phyloP scores from a whole-genome alignment of 2,888 invertebrate genomes.

The Timandra comae region DNA sequence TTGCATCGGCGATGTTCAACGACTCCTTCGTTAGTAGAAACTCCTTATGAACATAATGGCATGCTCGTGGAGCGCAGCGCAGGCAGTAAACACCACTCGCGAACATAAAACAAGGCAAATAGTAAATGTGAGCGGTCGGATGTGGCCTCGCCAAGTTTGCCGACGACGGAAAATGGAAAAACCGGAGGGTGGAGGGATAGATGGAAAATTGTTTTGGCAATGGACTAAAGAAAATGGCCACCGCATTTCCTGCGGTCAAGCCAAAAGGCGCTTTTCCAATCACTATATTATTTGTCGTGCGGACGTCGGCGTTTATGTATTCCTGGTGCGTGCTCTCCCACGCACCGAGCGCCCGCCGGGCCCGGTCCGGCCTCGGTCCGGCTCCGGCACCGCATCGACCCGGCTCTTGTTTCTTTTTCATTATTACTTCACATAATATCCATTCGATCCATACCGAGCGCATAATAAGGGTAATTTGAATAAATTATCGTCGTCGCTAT shows the following conservation, averaged over 20 bases:
- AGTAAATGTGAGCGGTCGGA: constrained; percentile 49
- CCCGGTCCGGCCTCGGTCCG: too few species aligned
- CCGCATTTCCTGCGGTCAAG: constrained; percentile 46
- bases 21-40: too few species aligned
- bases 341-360: constrained; percentile 28
- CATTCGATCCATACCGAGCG: constrained; percentile 1
- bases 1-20: too few species aligned
- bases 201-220: constrained; percentile 69
- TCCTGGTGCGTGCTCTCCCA: constrained; percentile 45
- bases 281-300: constrained; percentile 41
- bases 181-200: constrained; percentile 45
- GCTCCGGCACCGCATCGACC: constrained; percentile 7
- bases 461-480: constrained; percentile 8
- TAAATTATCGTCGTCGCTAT: constrained; percentile 1
- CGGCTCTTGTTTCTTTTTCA: constrained; percentile 9
- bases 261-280: constrained; percentile 52
- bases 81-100: constrained; percentile 28
- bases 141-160: constrained; percentile 51
- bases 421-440: constrained; percentile 3
- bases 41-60: too few species aligned
- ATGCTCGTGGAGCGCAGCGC: too few species aligned
- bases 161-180: constrained; percentile 62
- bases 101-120: constrained; percentile 45
- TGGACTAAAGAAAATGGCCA: constrained; percentile 72
- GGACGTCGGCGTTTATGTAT: constrained; percentile 41